Conservation (phyloP, 1,140 invertebrate genomes). For the Lasaia peninsularis region DNA sequence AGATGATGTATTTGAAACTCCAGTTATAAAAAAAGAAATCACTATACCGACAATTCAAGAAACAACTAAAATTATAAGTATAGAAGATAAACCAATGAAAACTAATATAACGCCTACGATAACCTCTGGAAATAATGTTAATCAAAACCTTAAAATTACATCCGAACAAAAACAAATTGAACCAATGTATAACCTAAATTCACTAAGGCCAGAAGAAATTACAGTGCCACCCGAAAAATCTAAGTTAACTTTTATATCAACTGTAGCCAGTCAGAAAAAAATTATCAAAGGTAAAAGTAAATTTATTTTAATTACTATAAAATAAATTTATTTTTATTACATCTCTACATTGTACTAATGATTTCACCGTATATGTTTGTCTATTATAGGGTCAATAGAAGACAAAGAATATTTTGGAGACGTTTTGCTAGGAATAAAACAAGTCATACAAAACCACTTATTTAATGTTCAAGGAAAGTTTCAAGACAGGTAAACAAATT, state of each 20-base stretch:
- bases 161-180: slow-evolving; percentile 26
- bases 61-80: background rate
- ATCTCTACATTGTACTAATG: too few species aligned
- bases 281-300: slow-evolving; percentile 60
- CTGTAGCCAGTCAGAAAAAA: slow-evolving; percentile 71
- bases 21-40: slow-evolving; percentile 29
- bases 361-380: slow-evolving; percentile 17
- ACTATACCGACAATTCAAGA: slow-evolving; percentile 15
- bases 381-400: slow-evolving; percentile 73
- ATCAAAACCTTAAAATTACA: background rate
- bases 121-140: background rate
- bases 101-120: background rate
- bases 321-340: too few species aligned
- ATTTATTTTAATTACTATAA: too few species aligned
- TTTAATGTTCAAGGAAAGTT: slow-evolving; percentile 83
- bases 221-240: slow-evolving; percentile 70
- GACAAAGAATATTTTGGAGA: slow-evolving; percentile 88
- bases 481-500: slow-evolving; percentile 70
- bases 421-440: slow-evolving; percentile 85
- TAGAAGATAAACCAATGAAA: background rate
- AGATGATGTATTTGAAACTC: slow-evolving; percentile 52
- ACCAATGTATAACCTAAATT: slow-evolving; percentile 51
- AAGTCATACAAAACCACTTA: slow-evolving; percentile 85
- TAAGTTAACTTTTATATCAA: slow-evolving; percentile 68
- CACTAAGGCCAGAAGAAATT: slow-evolving; percentile 69